phyloP scores from a whole-genome alignment of 2,888 invertebrate species.

The Stenolophus ochropezus region DNA sequence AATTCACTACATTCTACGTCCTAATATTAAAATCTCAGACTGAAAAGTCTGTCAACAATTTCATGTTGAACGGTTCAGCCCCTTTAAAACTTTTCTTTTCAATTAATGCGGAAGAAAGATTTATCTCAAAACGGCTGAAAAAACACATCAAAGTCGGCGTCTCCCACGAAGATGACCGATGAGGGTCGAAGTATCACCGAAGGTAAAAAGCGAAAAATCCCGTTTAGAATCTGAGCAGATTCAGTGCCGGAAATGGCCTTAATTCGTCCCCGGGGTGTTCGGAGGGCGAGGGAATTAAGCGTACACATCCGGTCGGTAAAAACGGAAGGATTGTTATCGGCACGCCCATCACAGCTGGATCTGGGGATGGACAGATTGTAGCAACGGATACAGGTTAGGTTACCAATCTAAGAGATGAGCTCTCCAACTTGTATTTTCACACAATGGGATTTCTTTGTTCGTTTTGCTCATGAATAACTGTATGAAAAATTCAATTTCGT shows the following conservation, averaged over 20 bases:
- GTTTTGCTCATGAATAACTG: conserved; percentile 16
- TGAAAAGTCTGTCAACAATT: neutral
- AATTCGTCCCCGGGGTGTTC: conserved; percentile 31
- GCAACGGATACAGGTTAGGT: conserved; percentile 18
- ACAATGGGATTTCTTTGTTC: conserved; percentile 29
- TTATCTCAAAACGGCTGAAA: conserved; percentile 20
- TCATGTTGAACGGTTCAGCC: neutral
- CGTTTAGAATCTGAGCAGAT: conserved; percentile 32
- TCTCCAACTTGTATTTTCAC: conserved; percentile 28
- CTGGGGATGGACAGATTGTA: conserved; percentile 18
- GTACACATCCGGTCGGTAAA: conserved; percentile 47
- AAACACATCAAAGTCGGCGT: conserved; percentile 31
- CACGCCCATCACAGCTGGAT: conserved; percentile 43
- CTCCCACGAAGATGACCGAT: neutral
- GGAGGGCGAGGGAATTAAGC: conserved; percentile 39
- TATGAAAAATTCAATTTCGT: conserved; percentile 15
- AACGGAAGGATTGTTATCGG: conserved; percentile 49
- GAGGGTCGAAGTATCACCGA: neutral
- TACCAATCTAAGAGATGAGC: conserved; percentile 21
- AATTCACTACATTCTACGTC: neutral
- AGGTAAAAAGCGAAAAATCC: conserved; percentile 24
- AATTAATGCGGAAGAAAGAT: conserved; percentile 27
- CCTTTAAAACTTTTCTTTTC: conserved; percentile 27
- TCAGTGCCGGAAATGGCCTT: conserved; percentile 50
- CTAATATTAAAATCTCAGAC: neutral